These are phyloP conservation scores for Oncopodura yosiiana DNA, from an alignment of 1,140 invertebrate species.

Conservation along the genomic window DNA sequence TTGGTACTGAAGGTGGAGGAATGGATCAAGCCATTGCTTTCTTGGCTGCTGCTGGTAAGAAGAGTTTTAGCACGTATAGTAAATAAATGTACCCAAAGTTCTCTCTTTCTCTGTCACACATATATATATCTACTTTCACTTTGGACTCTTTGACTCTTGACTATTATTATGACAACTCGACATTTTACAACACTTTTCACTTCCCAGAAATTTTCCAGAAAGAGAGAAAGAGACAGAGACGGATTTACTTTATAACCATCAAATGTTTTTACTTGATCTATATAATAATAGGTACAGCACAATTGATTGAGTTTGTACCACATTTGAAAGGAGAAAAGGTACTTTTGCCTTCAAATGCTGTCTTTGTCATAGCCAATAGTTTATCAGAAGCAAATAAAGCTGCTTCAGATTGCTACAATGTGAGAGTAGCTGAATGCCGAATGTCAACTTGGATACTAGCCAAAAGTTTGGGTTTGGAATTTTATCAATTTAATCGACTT, in stretches of 20 bases:
- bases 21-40: constrained; percentile 99
- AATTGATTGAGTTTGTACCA: constrained; percentile 90
- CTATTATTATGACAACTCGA: constrained; percentile 6
- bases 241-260: too few species aligned
- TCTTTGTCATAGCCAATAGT: constrained; percentile 90
- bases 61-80: too few species aligned
- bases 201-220: too few species aligned
- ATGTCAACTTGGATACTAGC: constrained; percentile 74
- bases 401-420: constrained; percentile 72
- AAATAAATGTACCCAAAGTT: too few species aligned
- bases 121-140: too few species aligned
- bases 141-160: not conserved
- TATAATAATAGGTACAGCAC: constrained; percentile 68
- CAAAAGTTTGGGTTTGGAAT: constrained; percentile 51
- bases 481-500: constrained; percentile 52
- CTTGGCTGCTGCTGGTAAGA: constrained; percentile 67
- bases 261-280: not conserved
- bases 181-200: too few species aligned
- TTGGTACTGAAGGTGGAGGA: constrained; percentile 91
- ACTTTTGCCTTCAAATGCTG: constrained; percentile 62
- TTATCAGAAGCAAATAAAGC: constrained; percentile 88
- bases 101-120: too few species aligned
- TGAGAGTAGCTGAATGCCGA: constrained; percentile 85
- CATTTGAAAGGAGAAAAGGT: constrained; percentile 62
- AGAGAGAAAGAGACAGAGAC: too few species aligned